Evolutionary conservation across 2,888 invertebrate genomes (phyloP).

Genomic region (Epirrhoe tristata): DNA sequence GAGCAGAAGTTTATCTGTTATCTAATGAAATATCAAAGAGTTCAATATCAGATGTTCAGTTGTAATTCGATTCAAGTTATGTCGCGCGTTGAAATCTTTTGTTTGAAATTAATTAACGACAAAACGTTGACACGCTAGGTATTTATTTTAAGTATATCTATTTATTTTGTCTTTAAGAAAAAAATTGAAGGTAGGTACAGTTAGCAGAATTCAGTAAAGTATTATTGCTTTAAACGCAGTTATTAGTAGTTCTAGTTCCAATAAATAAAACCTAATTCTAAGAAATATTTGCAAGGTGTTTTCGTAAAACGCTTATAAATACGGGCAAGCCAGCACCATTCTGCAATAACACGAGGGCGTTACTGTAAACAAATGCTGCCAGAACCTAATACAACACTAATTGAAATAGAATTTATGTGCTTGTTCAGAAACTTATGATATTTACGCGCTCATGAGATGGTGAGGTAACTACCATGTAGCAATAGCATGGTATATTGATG

Average conservation of each 20-base stretch:
- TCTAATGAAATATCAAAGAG: conserved; percentile 31
- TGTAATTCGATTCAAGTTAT: neutral
- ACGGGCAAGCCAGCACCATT: conserved; percentile 23
- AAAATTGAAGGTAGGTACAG: neutral
- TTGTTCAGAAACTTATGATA: conserved; percentile 22
- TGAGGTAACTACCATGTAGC: conserved; percentile 21
- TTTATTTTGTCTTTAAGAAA: neutral
- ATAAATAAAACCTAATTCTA: conserved; percentile 5
- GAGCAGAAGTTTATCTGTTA: conserved; percentile 24
- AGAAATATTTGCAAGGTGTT: conserved; percentile 35
- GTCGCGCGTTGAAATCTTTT: neutral
- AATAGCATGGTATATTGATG: conserved; percentile 25
- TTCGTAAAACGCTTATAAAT: conserved; percentile 26
- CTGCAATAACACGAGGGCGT: conserved; percentile 31
- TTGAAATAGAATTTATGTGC: conserved; percentile 34
- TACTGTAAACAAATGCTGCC: conserved; percentile 44
- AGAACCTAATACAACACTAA: conserved; percentile 27
- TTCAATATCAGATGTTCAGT: too few relatives aligned
- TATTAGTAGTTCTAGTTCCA: neutral
- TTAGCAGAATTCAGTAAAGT: neutral
- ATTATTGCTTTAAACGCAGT: neutral
- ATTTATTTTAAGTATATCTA: neutral
- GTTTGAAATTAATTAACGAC: neutral
- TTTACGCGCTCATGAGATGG: conserved; percentile 13
- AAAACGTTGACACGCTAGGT: neutral